Percentiles rank a stretch among this genome's conserved stretches.
phyloP scores from a whole-genome alignment of 2,888 invertebrate species.

The Drosophila nr. perissopoda region DNA sequence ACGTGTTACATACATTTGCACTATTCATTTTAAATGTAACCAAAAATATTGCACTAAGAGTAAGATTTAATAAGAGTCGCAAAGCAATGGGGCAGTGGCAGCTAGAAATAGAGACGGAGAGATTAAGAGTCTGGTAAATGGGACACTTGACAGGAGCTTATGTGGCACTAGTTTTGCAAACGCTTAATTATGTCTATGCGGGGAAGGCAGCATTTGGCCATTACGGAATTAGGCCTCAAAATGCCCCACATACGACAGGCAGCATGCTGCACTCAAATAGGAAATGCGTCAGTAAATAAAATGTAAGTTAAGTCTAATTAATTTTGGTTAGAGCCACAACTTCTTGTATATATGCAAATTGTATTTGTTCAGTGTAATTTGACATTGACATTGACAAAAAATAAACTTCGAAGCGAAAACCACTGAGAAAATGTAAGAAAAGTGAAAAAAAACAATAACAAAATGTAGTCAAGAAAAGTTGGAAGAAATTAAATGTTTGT shows the following conservation, averaged over 20 bases:
- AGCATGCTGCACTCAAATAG: conserved; percentile 46
- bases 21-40: neutral
- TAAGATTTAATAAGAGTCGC: conserved; percentile 13
- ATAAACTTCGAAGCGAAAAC: neutral
- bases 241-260: neutral
- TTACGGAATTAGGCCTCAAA: neutral
- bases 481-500: neutral
- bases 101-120: neutral
- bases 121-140: neutral
- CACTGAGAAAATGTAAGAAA: too few relatives aligned
- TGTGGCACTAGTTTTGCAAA: conserved; percentile 69
- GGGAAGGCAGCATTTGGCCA: neutral
- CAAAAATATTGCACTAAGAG: conserved; percentile 28
- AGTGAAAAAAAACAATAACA: neutral
- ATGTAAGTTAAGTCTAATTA: conserved; percentile 31
- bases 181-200: conserved; percentile 39
- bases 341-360: neutral
- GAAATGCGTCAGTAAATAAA: conserved; percentile 43
- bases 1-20: neutral
- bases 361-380: neutral
- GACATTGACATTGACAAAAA: neutral
- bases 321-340: neutral
- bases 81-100: neutral
- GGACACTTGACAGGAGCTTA: conserved; percentile 66
- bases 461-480: neutral